phyloP scores from a whole-genome alignment of 2,113 vertebrate genomes.

The Charadrius vociferus region DNA sequence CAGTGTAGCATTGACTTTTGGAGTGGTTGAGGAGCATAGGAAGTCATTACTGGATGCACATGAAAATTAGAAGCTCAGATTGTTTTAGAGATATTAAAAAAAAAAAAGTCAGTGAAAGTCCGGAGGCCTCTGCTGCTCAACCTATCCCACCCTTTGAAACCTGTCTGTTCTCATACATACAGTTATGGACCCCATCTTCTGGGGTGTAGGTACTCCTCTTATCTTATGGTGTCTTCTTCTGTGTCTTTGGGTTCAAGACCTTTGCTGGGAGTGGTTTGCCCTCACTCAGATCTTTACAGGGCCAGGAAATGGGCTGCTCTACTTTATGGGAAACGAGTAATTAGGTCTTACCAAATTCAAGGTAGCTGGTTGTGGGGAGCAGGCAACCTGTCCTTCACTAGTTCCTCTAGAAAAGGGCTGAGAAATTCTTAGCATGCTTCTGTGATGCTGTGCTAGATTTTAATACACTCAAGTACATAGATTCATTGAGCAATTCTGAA shows the following conservation, averaged over 20 bases:
- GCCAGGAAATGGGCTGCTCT: background rate
- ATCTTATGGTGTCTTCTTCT: background rate
- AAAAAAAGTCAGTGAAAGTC: background rate
- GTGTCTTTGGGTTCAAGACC: background rate
- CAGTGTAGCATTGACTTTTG: background rate
- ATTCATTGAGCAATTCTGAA: background rate
- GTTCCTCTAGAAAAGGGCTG: background rate
- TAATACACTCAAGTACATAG: background rate
- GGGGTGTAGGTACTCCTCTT: background rate
- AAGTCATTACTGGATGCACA: background rate
- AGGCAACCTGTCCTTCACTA: background rate
- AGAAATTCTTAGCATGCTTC: background rate
- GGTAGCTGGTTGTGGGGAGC: background rate
- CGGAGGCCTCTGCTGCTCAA: background rate
- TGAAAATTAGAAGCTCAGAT: background rate
- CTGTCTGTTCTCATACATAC: background rate
- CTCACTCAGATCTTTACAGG: background rate
- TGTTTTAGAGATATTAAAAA: background rate
- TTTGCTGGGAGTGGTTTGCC: background rate
- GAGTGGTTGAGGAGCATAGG: background rate
- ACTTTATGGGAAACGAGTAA: background rate
- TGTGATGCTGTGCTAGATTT: background rate
- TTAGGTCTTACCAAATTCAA: background rate
- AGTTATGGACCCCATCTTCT: background rate
- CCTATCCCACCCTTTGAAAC: background rate